A percentile compares a stretch with the other conserved stretches of the same genome.
phyloP scores from a whole-genome alignment of 1,140 invertebrate species.

The Pectinophora gossypiella region DNA sequence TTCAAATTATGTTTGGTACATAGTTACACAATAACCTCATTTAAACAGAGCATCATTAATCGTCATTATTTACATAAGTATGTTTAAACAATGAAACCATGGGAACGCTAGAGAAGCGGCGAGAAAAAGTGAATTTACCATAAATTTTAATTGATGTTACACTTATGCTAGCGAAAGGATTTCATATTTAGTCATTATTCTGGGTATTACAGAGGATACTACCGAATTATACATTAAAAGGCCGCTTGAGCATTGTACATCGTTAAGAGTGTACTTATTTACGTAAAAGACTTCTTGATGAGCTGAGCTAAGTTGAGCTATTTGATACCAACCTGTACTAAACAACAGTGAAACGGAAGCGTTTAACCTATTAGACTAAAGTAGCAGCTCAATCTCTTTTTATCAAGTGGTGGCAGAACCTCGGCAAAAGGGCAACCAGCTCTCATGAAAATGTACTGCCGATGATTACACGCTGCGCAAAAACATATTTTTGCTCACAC shows the following conservation, averaged over 20 bases:
- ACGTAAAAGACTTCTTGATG: too few species aligned
- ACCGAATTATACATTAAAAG: too few species aligned
- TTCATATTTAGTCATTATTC: neutral
- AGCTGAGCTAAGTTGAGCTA: too few species aligned
- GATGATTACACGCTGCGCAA: neutral
- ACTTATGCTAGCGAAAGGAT: neutral
- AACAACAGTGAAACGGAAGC: too few species aligned
- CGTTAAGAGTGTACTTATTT: too few species aligned
- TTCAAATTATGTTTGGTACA: conserved; percentile 14
- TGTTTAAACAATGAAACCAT: conserved; percentile 18
- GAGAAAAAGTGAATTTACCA: neutral
- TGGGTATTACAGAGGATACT: too few species aligned
- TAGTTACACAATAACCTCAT: conserved; percentile 14
- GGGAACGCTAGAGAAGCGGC: conserved; percentile 8
- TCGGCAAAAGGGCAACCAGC: neutral
- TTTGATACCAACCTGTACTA: too few species aligned
- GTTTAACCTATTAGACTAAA: too few species aligned
- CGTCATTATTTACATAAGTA: conserved; percentile 24
- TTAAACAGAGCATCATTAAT: conserved; percentile 13
- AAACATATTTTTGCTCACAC: too few species aligned
- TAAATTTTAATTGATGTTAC: neutral
- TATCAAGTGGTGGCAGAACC: neutral
- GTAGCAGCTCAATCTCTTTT: too few species aligned
- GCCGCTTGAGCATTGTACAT: too few species aligned
- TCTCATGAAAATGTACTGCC: neutral